Percentiles rank a stretch among this genome's conserved stretches.
These are phyloP conservation scores for Falco berigora DNA, from an alignment of 2,797 vertebrate species.

Conservation along the genomic window DNA sequence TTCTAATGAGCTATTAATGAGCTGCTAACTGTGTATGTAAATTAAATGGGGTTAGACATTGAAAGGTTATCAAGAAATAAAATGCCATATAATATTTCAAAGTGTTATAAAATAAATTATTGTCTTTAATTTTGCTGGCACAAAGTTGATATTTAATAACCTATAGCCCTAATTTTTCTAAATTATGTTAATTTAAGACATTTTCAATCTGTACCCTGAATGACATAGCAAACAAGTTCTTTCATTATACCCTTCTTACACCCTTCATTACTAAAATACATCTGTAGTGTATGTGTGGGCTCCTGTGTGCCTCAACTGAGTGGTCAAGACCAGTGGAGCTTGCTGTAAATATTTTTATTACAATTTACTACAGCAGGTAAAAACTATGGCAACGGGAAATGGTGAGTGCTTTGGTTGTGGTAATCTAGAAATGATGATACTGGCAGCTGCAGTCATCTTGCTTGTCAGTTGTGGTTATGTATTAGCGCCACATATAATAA, in stretches of 20 bases:
- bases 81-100: conserved; percentile 42
- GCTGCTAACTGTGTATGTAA: conserved; percentile 74
- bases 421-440: not conserved
- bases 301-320: not conserved
- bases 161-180: conserved; percentile 3
- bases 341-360: not conserved
- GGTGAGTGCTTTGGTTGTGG: not conserved
- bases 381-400: not conserved
- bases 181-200: conserved; percentile 31
- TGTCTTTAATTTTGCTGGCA: conserved; percentile 51
- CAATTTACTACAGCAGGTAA: not conserved
- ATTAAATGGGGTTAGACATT: conserved; percentile 65
- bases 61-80: conserved; percentile 59
- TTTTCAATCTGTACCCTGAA: not conserved
- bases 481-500: not conserved
- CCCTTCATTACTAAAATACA: not conserved
- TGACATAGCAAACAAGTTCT: not conserved
- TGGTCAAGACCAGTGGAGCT: not conserved
- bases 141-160: conserved; percentile 44
- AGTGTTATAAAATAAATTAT: conserved; percentile 51
- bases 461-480: not conserved
- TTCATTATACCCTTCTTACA: not conserved
- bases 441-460: not conserved
- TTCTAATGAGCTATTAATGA: conserved; percentile 76
- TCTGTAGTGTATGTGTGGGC: not conserved